A percentile compares a stretch with the other conserved stretches of the same genome.
Conservation (phyloP, 2,113 vertebrate genomes). For the Eptatretus burgeri region DNA sequence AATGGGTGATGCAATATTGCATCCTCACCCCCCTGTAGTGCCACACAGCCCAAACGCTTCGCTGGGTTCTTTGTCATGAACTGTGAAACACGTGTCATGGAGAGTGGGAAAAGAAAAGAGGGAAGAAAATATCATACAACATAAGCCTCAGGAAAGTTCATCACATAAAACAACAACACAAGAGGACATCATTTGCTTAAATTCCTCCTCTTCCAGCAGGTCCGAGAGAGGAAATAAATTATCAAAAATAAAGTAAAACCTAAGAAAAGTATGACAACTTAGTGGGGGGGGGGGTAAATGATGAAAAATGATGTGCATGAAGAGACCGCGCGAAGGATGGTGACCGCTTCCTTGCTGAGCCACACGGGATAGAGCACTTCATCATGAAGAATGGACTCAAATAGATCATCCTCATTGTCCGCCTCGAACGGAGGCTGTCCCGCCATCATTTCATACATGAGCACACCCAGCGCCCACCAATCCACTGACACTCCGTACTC, state of each 20-base stretch:
- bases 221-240: too few relatives aligned
- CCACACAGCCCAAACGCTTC: slow-evolving; percentile 75
- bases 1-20: slow-evolving; percentile 78
- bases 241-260: too few relatives aligned
- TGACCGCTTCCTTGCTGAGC: slow-evolving; percentile 95
- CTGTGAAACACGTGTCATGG: slow-evolving; percentile 15
- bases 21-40: slow-evolving; percentile 53
- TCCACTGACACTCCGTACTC: slow-evolving; percentile 83
- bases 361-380: slow-evolving; percentile 89
- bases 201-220: too few relatives aligned
- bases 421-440: slow-evolving; percentile 90
- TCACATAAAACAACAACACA: too few relatives aligned
- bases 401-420: slow-evolving; percentile 85
- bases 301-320: too few relatives aligned
- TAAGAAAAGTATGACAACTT: too few relatives aligned
- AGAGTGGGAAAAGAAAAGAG: too few relatives aligned
- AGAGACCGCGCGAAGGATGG: slow-evolving; percentile 63
- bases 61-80: slow-evolving; percentile 96
- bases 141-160: too few relatives aligned
- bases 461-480: slow-evolving; percentile 90
- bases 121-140: too few relatives aligned
- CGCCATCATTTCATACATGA: slow-evolving; percentile 99
- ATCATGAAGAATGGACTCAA: slow-evolving; percentile 85
- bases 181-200: too few relatives aligned
- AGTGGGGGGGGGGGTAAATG: too few relatives aligned